phyloP scores from a whole-genome alignment of 1,140 invertebrate genomes.

The Drosophila kepulauana region DNA sequence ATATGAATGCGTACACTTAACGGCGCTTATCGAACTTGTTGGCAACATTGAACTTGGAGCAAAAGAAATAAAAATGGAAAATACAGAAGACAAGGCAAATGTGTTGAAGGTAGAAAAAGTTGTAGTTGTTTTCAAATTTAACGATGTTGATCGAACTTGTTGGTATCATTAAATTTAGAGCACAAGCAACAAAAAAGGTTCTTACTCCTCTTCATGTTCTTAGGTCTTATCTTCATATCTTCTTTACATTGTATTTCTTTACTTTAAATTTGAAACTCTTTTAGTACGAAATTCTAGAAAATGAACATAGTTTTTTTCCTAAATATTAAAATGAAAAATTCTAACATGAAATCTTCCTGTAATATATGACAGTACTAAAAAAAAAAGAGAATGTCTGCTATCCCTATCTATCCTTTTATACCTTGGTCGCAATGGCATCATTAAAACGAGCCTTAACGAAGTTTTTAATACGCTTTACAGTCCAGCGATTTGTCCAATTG shows the following conservation, averaged over 20 bases:
- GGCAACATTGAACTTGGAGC: background rate
- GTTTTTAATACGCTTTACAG: conserved; percentile 37
- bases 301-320: too few species aligned
- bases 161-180: background rate
- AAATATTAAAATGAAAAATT: too few species aligned
- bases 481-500: conserved; percentile 75
- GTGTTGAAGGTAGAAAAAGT: background rate
- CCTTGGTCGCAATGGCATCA: conserved; percentile 30
- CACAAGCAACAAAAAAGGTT: too few species aligned
- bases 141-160: background rate
- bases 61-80: background rate
- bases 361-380: background rate
- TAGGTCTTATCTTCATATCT: too few species aligned
- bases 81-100: background rate
- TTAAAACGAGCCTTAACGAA: conserved; percentile 29
- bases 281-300: too few species aligned
- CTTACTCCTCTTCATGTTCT: too few species aligned
- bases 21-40: background rate
- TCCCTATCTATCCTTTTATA: background rate
- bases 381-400: background rate
- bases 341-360: background rate
- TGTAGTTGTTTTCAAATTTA: background rate
- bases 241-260: too few species aligned
- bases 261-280: background rate
- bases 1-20: background rate